Conservation (phyloP, 2,113 vertebrate genomes). For the Coreoperca whiteheadi region DNA sequence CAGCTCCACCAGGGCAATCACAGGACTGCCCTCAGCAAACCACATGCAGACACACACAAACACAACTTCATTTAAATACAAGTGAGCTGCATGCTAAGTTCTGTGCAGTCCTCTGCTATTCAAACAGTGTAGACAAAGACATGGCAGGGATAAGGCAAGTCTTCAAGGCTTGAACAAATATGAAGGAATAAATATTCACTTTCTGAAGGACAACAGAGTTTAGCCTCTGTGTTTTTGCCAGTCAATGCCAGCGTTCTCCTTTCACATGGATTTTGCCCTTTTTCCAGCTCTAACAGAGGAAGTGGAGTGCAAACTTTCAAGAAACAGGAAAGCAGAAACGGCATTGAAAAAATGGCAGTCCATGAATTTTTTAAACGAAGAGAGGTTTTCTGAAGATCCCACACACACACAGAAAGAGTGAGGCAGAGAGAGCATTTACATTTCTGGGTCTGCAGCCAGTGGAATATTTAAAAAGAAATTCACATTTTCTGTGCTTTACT, state of each 20-base stretch:
- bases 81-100: neutral
- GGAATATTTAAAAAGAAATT: constrained; percentile 51
- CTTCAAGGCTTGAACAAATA: constrained; percentile 8
- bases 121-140: neutral
- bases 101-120: constrained; percentile 3
- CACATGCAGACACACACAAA: neutral
- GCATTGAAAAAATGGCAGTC: constrained; percentile 27
- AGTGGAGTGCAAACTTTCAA: constrained; percentile 23
- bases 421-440: constrained; percentile 34
- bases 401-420: constrained; percentile 1
- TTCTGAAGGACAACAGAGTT: constrained; percentile 13
- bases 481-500: neutral
- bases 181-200: constrained; percentile 9
- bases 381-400: constrained; percentile 42
- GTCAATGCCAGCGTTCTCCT: neutral
- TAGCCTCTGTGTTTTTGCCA: neutral
- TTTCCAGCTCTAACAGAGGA: constrained; percentile 2
- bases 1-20: neutral
- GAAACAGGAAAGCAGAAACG: constrained; percentile 35
- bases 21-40: neutral
- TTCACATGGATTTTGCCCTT: neutral
- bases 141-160: neutral
- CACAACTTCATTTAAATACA: neutral
- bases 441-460: constrained; percentile 43
- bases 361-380: constrained; percentile 63